Conservation (phyloP, 2,888 invertebrate genomes). For the Thysanoteuthis rhombus region DNA sequence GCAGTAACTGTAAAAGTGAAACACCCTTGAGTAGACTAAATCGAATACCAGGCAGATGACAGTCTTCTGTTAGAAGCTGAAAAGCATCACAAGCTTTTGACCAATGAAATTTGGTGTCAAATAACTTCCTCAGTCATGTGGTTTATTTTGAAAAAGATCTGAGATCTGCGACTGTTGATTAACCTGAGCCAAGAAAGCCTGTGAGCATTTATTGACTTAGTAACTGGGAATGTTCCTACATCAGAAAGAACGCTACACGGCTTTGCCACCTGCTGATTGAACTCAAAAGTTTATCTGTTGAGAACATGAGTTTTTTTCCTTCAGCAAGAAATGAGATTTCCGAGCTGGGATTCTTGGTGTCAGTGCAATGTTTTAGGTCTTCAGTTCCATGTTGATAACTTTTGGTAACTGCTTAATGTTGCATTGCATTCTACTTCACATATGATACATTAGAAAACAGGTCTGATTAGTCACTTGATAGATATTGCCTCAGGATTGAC, state of each 20-base stretch:
- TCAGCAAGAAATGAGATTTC: too few relatives aligned
- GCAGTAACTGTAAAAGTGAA: not conserved
- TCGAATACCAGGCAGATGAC: not conserved
- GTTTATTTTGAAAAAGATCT: not conserved
- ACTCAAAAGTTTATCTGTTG: not conserved
- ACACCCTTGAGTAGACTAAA: not conserved
- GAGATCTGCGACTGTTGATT: not conserved
- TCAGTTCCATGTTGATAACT: too few relatives aligned
- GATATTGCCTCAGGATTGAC: too few relatives aligned
- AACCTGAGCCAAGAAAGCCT: not conserved
- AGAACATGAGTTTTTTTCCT: not conserved
- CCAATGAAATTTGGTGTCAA: not conserved
- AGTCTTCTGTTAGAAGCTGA: not conserved
- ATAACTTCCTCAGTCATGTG: not conserved
- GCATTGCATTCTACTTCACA: too few relatives aligned
- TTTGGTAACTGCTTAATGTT: too few relatives aligned
- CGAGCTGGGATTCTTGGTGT: not conserved
- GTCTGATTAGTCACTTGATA: too few relatives aligned
- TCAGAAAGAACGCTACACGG: not conserved
- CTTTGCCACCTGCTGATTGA: not conserved
- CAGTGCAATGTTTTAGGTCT: not conserved
- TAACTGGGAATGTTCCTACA: not conserved
- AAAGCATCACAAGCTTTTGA: not conserved
- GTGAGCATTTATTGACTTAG: not conserved
- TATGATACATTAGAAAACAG: too few relatives aligned